phyloP scores from a whole-genome alignment of 2,113 vertebrate genomes.

The Brachypteracias leptosomus region DNA sequence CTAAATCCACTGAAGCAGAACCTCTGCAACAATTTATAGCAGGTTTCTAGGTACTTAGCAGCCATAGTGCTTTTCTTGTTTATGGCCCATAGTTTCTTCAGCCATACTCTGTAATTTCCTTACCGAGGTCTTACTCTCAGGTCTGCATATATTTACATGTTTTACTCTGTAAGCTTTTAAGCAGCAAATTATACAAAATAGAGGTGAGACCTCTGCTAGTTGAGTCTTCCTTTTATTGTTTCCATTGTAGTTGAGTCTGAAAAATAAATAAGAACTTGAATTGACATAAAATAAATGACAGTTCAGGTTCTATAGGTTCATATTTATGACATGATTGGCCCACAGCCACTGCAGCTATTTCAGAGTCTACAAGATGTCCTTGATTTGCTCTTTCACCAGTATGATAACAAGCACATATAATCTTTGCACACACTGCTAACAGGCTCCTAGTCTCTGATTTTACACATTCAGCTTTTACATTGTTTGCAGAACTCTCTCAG shows the following conservation, averaged over 20 bases:
- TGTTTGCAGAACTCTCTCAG: background rate
- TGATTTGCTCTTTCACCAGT: slow-evolving; percentile 58
- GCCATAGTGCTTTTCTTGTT: slow-evolving; percentile 65
- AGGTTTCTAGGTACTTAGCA: slow-evolving; percentile 69
- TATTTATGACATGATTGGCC: slow-evolving; percentile 69
- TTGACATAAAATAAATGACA: slow-evolving; percentile 68
- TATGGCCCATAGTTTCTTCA: slow-evolving; percentile 64
- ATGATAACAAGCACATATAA: slow-evolving; percentile 45
- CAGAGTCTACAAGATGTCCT: slow-evolving; percentile 60
- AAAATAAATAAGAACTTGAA: slow-evolving; percentile 75
- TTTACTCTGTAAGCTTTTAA: slow-evolving; percentile 78
- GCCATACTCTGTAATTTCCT: slow-evolving; percentile 66
- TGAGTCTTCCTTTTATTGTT: slow-evolving; percentile 65
- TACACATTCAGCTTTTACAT: background rate
- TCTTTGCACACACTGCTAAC: background rate
- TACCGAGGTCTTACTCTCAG: slow-evolving; percentile 73
- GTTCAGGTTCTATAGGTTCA: slow-evolving; percentile 65
- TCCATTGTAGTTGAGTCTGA: slow-evolving; percentile 56
- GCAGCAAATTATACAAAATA: slow-evolving; percentile 80
- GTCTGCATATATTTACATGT: slow-evolving; percentile 84
- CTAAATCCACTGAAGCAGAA: slow-evolving; percentile 65
- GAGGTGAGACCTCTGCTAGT: slow-evolving; percentile 77
- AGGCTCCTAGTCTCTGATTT: slow-evolving; percentile 10
- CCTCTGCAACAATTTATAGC: slow-evolving; percentile 66
- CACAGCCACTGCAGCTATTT: slow-evolving; percentile 60